Percentiles rank a stretch among this genome's conserved stretches.
phyloP scores from a whole-genome alignment of 2,888 invertebrate species.

The Ochropleura plecta region DNA sequence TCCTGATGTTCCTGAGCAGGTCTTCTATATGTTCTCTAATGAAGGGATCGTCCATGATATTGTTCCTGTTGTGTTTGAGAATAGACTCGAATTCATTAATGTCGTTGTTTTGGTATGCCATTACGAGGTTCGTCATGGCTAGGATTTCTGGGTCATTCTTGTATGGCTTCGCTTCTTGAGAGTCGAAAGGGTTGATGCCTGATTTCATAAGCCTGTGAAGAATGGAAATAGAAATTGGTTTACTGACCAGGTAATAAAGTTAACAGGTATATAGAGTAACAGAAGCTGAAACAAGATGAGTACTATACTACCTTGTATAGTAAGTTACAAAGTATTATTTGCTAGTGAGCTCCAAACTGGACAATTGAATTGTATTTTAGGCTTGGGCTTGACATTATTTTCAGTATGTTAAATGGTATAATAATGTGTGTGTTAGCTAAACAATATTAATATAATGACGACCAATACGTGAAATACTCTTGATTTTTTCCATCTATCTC shows the following conservation, averaged over 20 bases:
- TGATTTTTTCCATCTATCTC: background rate
- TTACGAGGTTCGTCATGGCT: constrained; percentile 99
- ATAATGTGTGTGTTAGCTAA: background rate
- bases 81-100: constrained; percentile 99
- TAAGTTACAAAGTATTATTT: background rate
- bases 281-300: background rate
- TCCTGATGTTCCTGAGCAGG: constrained; percentile 98
- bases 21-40: constrained; percentile 99
- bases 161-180: constrained; percentile 99
- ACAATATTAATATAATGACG: background rate
- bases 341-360: background rate
- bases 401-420: background rate
- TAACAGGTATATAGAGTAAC: background rate
- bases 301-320: background rate
- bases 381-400: background rate
- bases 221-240: constrained; percentile 1
- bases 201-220: constrained; percentile 98
- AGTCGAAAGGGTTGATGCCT: constrained; percentile 99
- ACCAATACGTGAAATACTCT: background rate
- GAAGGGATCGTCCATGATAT: constrained; percentile 99
- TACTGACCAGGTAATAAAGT: background rate
- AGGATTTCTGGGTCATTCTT: constrained; percentile 99
- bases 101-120: constrained; percentile 99
- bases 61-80: constrained; percentile 96
- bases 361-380: background rate